phyloP scores from a whole-genome alignment of 2,113 vertebrate genomes.

The Australoheros scitulus region DNA sequence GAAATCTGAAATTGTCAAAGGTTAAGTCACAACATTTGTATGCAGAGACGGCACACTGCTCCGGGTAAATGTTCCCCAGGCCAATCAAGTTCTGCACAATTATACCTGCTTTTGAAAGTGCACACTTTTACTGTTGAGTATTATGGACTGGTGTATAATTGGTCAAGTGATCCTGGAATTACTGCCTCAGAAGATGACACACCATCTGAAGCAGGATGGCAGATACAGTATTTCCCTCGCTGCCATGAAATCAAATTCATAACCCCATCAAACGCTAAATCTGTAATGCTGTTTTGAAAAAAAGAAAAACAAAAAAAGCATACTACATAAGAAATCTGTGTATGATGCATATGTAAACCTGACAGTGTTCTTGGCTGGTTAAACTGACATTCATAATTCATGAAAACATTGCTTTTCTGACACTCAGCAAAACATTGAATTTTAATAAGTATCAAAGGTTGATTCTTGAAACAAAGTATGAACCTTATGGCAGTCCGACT shows the following conservation, averaged over 20 bases:
- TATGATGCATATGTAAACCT: conserved; percentile 26
- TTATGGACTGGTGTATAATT: conserved; percentile 39
- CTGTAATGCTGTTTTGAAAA: not conserved
- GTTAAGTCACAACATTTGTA: not conserved
- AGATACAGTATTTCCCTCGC: not conserved
- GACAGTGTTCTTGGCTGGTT: conserved; percentile 6
- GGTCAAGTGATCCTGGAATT: conserved; percentile 11
- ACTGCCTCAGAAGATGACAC: conserved; percentile 8
- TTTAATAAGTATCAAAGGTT: conserved; percentile 50
- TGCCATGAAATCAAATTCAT: not conserved
- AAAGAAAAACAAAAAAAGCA: not conserved
- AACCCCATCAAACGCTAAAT: not conserved
- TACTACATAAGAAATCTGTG: not conserved
- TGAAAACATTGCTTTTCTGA: conserved; percentile 34
- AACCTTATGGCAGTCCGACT: not conserved
- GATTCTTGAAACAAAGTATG: conserved; percentile 20
- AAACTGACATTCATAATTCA: conserved; percentile 65
- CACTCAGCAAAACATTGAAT: conserved; percentile 47
- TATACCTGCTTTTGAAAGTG: conserved; percentile 24
- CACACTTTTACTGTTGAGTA: conserved; percentile 6
- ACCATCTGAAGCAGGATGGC: not conserved
- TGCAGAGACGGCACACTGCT: not conserved
- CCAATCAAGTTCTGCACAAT: conserved; percentile 29
- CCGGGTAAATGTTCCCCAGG: conserved; percentile 12
- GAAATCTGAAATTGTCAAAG: not conserved